phyloP scores from a whole-genome alignment of 2,113 vertebrate species.

The Psettodes erumei region DNA sequence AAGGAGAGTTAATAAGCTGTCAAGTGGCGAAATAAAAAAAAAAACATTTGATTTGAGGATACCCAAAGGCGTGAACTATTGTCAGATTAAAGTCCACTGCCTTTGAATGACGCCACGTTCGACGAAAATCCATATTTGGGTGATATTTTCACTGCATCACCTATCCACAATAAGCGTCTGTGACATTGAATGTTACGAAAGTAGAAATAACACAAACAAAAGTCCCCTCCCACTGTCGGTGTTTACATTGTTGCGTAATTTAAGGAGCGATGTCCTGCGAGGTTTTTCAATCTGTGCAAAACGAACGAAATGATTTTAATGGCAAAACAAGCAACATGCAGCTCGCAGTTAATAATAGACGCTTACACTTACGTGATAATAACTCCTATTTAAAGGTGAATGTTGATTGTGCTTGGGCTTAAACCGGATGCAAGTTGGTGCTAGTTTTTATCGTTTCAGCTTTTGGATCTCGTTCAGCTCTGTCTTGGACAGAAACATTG shows the following conservation, averaged over 20 bases:
- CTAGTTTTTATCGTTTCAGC: constrained; percentile 47
- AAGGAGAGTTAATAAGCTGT: background rate
- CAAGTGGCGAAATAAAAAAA: background rate
- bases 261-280: background rate
- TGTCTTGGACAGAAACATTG: constrained; percentile 30
- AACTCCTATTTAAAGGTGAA: constrained; percentile 28
- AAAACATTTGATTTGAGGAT: background rate
- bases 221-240: constrained; percentile 2
- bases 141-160: constrained; percentile 7
- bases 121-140: background rate
- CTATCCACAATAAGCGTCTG: constrained; percentile 7
- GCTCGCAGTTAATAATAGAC: background rate
- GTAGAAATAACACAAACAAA: background rate
- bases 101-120: background rate
- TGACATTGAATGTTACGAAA: background rate
- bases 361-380: background rate
- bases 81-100: background rate
- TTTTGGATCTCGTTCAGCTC: constrained; percentile 45
- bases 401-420: constrained; percentile 22
- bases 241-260: constrained; percentile 48
- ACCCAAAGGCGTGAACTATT: background rate
- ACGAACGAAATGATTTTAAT: constrained; percentile 3
- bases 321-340: background rate
- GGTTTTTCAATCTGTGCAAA: constrained; percentile 17
- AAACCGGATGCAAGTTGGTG: constrained; percentile 59